These are phyloP conservation scores for Galerucella calmariensis DNA, from an alignment of 2,888 invertebrate species.

Conservation along the genomic window DNA sequence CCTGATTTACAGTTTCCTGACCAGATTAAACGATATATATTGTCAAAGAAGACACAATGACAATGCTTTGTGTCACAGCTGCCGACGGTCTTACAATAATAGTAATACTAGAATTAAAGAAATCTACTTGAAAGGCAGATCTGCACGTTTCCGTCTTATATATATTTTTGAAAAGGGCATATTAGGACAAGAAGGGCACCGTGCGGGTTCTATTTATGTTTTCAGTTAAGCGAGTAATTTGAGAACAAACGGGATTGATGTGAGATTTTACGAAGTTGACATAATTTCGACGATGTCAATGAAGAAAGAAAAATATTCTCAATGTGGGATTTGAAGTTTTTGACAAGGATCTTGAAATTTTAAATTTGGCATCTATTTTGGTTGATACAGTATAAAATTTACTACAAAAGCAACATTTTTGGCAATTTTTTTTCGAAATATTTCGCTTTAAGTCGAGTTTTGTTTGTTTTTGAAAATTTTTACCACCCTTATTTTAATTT, in stretches of 20 bases:
- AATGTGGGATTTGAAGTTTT: not conserved
- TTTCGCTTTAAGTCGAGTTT: no score
- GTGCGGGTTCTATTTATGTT: constrained; percentile 39
- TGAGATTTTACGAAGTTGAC: constrained; percentile 37
- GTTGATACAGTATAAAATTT: no score
- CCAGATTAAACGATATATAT: constrained; percentile 30
- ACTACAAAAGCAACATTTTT: no score
- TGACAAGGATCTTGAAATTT: no score
- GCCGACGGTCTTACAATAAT: constrained; percentile 39
- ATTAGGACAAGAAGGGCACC: constrained; percentile 35
- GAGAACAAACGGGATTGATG: constrained; percentile 40
- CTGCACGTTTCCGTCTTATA: constrained; percentile 45
- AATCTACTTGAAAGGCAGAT: constrained; percentile 41
- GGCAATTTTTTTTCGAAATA: no score
- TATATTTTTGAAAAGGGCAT: constrained; percentile 31
- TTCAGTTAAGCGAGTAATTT: constrained; percentile 42
- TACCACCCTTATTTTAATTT: no score
- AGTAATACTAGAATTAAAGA: constrained; percentile 43
- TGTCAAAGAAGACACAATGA: not conserved
- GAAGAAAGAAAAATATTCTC: not conserved
- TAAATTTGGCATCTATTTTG: no score
- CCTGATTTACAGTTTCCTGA: constrained; percentile 28
- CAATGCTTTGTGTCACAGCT: constrained; percentile 36
- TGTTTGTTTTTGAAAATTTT: no score
- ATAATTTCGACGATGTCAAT: constrained; percentile 31